Evolutionary conservation across 2,797 vertebrate species (phyloP), one percentile per base, ranked within the genome.

Genomic region (Arnoldichthys spilopterus): DNA sequence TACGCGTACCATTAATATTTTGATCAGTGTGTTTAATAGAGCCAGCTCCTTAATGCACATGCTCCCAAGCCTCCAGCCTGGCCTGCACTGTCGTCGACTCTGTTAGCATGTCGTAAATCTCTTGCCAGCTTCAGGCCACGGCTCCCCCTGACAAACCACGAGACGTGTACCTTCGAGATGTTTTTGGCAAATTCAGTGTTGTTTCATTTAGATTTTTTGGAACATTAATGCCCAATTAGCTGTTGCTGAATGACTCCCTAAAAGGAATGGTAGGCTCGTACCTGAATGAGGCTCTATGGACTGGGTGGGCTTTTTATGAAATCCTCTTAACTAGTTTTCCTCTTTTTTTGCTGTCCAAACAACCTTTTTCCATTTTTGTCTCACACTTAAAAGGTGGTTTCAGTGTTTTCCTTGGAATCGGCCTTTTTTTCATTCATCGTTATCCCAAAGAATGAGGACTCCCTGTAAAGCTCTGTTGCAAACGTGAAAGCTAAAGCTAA

Each of bases 21-120:
- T 94, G 94, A 96, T 96, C 90, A 90, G 91, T 87, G 76, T 94
- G 94, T 95, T 96, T 94, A 93, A 95, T 93, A 92, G 92, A 94
- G 90, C 90, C 91, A 91, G 93, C 93, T 94, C 91, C 94, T 95
- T 96, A 96, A 95, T 95, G 95, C 93, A 96, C 91, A 92, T 91
- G 90, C 91, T 91, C 91, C 92, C 85, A 83, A n/a, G 86, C 40
- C 90, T 92, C 91, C 91, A 89, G 92, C 90, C 90, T 90, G 88
- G 83, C 84, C 87, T 88, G 82, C 84, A 67, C 87, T 92, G 87
- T 92, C 93, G 91, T 93, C 91, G 85, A 86, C 88, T 90, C 88
- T 92, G 92, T 94, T 94, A 95, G 94, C 94, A 94, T 94, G 91
- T 91, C 92, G 92, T 92, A 91, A 93, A 94, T 94, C 91, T 92